These are phyloP conservation scores for Leptinotarsa undecemlineata DNA, from an alignment of 1,140 invertebrate genomes.

Conservation along the genomic window DNA sequence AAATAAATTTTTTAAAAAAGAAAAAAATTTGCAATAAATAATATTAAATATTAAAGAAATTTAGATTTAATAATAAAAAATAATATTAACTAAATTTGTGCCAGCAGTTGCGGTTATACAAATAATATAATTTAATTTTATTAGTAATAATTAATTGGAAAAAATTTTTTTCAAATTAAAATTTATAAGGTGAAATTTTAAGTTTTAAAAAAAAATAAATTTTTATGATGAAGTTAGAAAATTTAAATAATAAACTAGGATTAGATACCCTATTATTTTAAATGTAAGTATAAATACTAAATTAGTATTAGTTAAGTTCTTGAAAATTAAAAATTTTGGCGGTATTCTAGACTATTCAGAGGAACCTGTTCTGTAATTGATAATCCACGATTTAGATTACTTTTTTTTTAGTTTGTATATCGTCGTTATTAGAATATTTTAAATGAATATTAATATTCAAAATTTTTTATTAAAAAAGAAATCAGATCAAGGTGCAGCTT, in stretches of 20 bases:
- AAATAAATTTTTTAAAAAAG: slow-evolving; percentile 25
- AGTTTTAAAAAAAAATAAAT: slow-evolving; percentile 52
- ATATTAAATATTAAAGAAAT: slow-evolving; percentile 44
- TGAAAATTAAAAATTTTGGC: slow-evolving; percentile 63
- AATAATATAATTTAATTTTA: slow-evolving; percentile 44
- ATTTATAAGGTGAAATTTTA: slow-evolving; percentile 48
- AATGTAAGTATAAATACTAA: slow-evolving; percentile 53
- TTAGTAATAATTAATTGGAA: slow-evolving; percentile 44
- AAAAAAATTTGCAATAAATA: slow-evolving; percentile 44
- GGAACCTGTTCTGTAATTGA: slow-evolving; percentile 64
- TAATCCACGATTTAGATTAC: slow-evolving; percentile 61
- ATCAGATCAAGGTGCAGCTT: slow-evolving; percentile 65
- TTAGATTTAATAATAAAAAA: slow-evolving; percentile 51
- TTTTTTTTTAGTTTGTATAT: slow-evolving; percentile 61
- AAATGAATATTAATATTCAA: slow-evolving; percentile 58
- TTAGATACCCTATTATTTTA: slow-evolving; percentile 69
- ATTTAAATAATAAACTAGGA: slow-evolving; percentile 61
- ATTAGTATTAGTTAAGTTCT: slow-evolving; percentile 59
- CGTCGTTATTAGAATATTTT: slow-evolving; percentile 62
- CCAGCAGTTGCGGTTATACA: slow-evolving; percentile 64
- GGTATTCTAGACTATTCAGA: slow-evolving; percentile 62
- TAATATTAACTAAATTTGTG: slow-evolving; percentile 59
- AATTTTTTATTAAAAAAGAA: slow-evolving; percentile 56
- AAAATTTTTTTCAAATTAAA: slow-evolving; percentile 52
- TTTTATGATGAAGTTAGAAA: slow-evolving; percentile 47